Evolutionary conservation across 2,888 invertebrate genomes (phyloP).

Genomic region (Monoplex corrugatus): DNA sequence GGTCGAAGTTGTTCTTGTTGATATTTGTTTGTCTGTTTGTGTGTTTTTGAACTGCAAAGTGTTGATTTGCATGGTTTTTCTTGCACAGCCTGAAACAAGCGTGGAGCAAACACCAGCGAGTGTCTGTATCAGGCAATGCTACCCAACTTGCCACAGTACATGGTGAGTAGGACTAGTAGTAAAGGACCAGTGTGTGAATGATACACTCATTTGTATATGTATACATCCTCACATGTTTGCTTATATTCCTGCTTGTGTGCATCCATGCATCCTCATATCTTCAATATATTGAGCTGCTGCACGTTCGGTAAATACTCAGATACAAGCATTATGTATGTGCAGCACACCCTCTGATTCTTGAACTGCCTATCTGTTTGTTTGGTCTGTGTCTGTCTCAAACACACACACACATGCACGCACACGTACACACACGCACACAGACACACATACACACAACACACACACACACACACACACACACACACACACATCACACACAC

Average conservation of each 20-base stretch:
- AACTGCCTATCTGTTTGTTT: too few relatives aligned
- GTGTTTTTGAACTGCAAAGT: too few relatives aligned
- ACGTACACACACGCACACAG: neutral
- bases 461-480: neutral
- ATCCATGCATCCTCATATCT: too few relatives aligned
- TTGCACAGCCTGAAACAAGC: slow-evolving; percentile 82
- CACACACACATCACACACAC: neutral
- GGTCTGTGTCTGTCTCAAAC: too few relatives aligned
- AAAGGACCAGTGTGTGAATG: too few relatives aligned
- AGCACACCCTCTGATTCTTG: too few relatives aligned
- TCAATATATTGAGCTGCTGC: too few relatives aligned
- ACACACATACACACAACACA: neutral
- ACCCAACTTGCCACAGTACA: slow-evolving; percentile 97
- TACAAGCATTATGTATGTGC: too few relatives aligned
- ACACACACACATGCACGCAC: neutral
- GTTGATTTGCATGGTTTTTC: neutral
- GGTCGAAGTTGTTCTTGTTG: neutral
- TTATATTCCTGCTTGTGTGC: too few relatives aligned
- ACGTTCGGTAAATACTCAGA: too few relatives aligned
- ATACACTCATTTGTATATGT: too few relatives aligned
- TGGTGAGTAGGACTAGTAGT: slow-evolving; percentile 85
- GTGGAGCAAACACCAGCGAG: slow-evolving; percentile 93
- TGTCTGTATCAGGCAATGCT: slow-evolving; percentile 95
- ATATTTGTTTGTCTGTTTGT: neutral
- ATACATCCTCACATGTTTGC: too few relatives aligned